Conservation (phyloP, 2,888 invertebrate species). For the Melipona beecheii region DNA sequence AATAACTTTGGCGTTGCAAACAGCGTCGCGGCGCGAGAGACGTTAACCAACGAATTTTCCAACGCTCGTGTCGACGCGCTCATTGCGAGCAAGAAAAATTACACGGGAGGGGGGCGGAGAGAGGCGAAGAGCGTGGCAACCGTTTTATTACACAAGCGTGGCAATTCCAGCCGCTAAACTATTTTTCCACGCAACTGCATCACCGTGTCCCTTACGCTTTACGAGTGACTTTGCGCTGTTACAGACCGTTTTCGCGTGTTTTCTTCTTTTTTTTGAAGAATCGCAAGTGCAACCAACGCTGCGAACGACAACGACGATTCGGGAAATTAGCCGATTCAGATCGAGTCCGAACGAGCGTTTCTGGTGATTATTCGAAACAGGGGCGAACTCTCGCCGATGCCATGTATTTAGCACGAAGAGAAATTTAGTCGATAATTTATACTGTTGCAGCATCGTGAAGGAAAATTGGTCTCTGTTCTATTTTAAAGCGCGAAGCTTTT, state of each 20-base stretch:
- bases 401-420: too few relatives aligned
- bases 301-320: too few relatives aligned
- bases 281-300: too few relatives aligned
- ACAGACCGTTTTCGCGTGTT: slow-evolving; percentile 38
- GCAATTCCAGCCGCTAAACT: slow-evolving; percentile 53
- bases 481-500: too few relatives aligned
- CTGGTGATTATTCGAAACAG: too few relatives aligned
- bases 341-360: too few relatives aligned
- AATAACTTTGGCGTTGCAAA: slow-evolving; percentile 48
- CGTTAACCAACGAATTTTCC: slow-evolving; percentile 41
- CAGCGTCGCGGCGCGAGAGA: slow-evolving; percentile 32
- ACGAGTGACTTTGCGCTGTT: slow-evolving; percentile 47
- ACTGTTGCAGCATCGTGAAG: too few relatives aligned
- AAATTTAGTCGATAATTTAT: too few relatives aligned
- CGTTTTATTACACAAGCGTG: slow-evolving; percentile 61
- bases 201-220: slow-evolving; percentile 40
- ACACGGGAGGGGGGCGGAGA: slow-evolving; percentile 21
- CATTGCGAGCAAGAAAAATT: slow-evolving; percentile 59
- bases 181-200: slow-evolving; percentile 50
- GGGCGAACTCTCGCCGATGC: too few relatives aligned
- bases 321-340: too few relatives aligned
- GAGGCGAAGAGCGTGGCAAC: slow-evolving; percentile 58
- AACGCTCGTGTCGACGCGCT: slow-evolving; percentile 8
- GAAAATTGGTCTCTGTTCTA: too few relatives aligned
- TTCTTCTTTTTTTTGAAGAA: too few relatives aligned